Conservation (phyloP, 2,888 invertebrate species). For the Serripes groenlandicus region DNA sequence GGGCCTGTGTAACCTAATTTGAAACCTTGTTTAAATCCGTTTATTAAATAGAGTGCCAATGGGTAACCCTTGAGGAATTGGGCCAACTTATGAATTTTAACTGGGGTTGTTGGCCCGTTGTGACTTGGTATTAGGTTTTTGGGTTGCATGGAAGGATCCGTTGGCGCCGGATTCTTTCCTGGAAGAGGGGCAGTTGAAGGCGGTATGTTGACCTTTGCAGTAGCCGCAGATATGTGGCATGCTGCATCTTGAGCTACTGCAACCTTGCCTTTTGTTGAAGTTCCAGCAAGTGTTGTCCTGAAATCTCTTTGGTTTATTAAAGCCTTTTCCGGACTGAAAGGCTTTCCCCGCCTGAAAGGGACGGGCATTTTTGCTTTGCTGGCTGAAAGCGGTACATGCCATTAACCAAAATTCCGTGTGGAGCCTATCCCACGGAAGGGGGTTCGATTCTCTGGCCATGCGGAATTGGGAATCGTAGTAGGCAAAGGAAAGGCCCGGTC, state of each 20-base stretch:
- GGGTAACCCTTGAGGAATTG: no score
- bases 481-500: conserved; percentile 23
- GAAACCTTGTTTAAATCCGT: conserved; percentile 35
- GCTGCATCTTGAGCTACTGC: neutral
- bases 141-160: neutral
- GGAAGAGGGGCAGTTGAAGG: conserved; percentile 16
- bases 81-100: neutral
- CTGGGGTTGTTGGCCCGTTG: neutral
- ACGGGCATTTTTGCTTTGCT: no score
- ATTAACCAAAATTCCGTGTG: conserved; percentile 51
- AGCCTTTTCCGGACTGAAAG: neutral
- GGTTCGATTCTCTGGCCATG: conserved; percentile 21
- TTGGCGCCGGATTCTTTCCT: conserved; percentile 6
- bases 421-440: conserved; percentile 37
- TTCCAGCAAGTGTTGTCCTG: conserved; percentile 32
- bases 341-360: no score
- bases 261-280: conserved; percentile 23
- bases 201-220: conserved; percentile 30
- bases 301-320: neutral
- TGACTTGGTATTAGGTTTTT: neutral
- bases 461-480: conserved; percentile 46
- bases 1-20: conserved; percentile 22
- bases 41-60: conserved; percentile 18
- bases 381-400: conserved; percentile 14
- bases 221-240: conserved; percentile 31